phyloP scores from a whole-genome alignment of 2,888 invertebrate species.

The Caenorhabditis macrosperma region DNA sequence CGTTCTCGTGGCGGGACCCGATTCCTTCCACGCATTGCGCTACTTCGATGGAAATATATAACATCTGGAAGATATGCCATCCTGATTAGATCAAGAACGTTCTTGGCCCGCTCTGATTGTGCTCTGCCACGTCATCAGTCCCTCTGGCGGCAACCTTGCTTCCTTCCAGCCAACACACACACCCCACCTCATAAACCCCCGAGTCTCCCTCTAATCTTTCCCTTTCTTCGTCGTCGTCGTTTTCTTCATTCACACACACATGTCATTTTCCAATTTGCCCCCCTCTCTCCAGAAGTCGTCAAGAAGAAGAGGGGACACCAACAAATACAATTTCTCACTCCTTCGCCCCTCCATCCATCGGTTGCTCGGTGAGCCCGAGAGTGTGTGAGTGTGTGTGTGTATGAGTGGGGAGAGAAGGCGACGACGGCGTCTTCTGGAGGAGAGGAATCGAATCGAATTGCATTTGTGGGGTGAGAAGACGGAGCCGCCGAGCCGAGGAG shows the following conservation, averaged over 20 bases:
- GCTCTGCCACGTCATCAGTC: no score
- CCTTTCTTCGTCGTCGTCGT: not conserved
- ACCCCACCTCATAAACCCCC: conserved; percentile 3
- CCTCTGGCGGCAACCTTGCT: no score
- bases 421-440: conserved; percentile 18
- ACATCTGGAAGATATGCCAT: no score
- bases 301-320: not conserved
- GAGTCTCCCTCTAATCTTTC: conserved; percentile 7
- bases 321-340: conserved; percentile 38
- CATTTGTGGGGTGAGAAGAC: conserved; percentile 19
- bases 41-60: no score
- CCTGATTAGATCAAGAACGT: no score
- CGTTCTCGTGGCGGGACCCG: no score
- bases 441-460: conserved; percentile 20
- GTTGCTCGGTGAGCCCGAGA: conserved; percentile 10
- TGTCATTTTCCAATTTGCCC: conserved; percentile 51
- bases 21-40: no score
- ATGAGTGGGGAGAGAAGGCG: no score
- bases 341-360: not conserved
- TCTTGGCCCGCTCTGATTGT: no score
- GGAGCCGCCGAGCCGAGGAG: not conserved
- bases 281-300: conserved; percentile 9
- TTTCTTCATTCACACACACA: conserved; percentile 1
- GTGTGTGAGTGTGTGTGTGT: not conserved
- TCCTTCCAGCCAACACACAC: no score